Conservation (phyloP, 2,797 vertebrate species). For the Melanotaenia maccullochi region DNA sequence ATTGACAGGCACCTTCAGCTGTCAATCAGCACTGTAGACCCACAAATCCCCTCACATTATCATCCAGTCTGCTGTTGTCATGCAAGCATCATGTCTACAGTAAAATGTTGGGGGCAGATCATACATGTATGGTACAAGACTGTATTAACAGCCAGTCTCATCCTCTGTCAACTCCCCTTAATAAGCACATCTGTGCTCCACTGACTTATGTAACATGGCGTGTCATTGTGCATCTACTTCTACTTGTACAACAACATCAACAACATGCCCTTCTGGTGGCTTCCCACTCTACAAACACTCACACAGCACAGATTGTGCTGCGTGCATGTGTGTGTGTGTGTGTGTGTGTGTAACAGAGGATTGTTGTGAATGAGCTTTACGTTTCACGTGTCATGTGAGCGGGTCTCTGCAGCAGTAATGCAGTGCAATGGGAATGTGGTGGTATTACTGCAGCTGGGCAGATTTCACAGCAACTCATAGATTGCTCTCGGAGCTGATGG, state of each 20-base stretch:
- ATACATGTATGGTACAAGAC: constrained; percentile 51
- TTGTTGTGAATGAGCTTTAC: constrained; percentile 41
- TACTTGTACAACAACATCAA: constrained; percentile 51
- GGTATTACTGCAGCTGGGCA: constrained; percentile 66
- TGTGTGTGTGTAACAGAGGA: constrained; percentile 7
- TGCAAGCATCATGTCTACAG: constrained; percentile 33
- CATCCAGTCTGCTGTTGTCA: constrained; percentile 52
- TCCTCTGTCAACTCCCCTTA: constrained; percentile 61
- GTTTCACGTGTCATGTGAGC: constrained; percentile 31
- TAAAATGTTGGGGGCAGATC: constrained; percentile 46
- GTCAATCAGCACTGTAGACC: constrained; percentile 58
- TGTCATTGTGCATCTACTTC: constrained; percentile 64
- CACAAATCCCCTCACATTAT: constrained; percentile 44
- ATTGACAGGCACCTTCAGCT: constrained; percentile 64
- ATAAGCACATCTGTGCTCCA: constrained; percentile 62
- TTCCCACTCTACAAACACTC: background rate
- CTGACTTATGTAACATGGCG: constrained; percentile 72
- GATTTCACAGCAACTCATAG: constrained; percentile 54
- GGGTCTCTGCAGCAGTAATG: constrained; percentile 39
- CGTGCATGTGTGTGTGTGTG: background rate
- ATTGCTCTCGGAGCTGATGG: constrained; percentile 57
- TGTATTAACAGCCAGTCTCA: constrained; percentile 64
- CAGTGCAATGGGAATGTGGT: constrained; percentile 45
- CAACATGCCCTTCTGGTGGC: constrained; percentile 40
- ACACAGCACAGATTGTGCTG: constrained; percentile 15